phyloP scores from a whole-genome alignment of 1,140 invertebrate genomes.

The Bombus confusus region DNA sequence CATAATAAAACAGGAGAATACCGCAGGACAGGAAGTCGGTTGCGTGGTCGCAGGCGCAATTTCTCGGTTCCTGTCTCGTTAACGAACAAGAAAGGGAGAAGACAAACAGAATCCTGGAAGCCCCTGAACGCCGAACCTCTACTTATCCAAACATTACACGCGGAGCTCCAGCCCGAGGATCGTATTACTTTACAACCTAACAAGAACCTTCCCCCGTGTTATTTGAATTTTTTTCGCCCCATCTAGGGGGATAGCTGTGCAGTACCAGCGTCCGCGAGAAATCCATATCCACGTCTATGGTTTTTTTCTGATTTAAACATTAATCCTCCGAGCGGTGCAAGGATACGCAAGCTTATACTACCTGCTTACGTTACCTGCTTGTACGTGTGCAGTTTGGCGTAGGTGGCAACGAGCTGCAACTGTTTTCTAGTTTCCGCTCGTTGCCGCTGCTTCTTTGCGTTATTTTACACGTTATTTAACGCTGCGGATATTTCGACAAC shows the following conservation, averaged over 20 bases:
- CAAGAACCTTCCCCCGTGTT: conserved; percentile 20
- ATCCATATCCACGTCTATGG: neutral
- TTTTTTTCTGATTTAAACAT: neutral
- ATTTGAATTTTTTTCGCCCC: conserved; percentile 20
- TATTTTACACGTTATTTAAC: too few species aligned
- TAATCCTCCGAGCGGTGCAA: neutral
- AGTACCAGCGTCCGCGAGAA: neutral
- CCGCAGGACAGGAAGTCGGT: conserved; percentile 2
- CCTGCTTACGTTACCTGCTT: too few species aligned
- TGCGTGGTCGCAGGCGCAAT: neutral
- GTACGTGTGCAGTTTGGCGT: too few species aligned
- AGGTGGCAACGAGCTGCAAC: too few species aligned
- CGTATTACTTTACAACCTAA: conserved; percentile 33
- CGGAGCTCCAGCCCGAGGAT: conserved; percentile 15
- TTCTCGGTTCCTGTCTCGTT: conserved; percentile 9
- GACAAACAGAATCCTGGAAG: conserved; percentile 50
- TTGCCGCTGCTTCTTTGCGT: too few species aligned
- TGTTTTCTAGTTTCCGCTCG: too few species aligned
- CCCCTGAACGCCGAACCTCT: conserved; percentile 26
- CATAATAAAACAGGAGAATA: conserved; percentile 7
- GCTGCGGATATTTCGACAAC: too few species aligned
- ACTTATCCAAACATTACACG: conserved; percentile 43
- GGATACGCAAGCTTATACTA: neutral
- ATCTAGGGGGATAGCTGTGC: neutral
- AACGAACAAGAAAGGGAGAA: neutral